Base-by-base conservation (phyloP, 2,113 vertebrate genomes). In the Fulica atra region DNA sequence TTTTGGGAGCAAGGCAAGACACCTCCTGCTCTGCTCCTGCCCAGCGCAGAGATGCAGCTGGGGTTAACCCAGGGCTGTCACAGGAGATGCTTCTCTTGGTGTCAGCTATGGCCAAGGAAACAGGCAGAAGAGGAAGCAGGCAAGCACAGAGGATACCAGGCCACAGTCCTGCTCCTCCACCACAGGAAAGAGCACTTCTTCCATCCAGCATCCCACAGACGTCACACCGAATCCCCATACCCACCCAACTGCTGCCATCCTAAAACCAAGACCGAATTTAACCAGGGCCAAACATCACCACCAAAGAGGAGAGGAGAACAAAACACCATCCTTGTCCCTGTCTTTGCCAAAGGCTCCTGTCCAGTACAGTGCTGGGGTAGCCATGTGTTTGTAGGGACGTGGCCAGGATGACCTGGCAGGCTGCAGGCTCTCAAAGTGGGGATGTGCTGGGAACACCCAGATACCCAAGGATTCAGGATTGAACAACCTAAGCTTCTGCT, bases 341-440 rank as follows among this genome's bases (percentile, higher is more conserved):
- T 31, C 50, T 74, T 84, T 74, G 64, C 42, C 70, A n/a, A 69
- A 56, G 60, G 25, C 35, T 76, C 40, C 86, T 24, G 46, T 17
- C 71, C 40, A 14, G 11, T 6, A 8, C 6, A 35, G 65, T 0
- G 0, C 0, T 25, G 86, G 86, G n/a, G 61, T 23, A 53, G 72
- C 36, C 36, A 7, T 38, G 25, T 36, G 66, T 35, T 4, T 46
- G 44, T 20, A 68, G 70, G 65, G 77, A 53, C 6, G 28, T 6
- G 46, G 77, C 51, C 36, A 24, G 78, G 51, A 24, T 2, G 3
- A 26, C 54, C 23, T 6, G 44, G 28, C 54, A 69, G 48, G 48
- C 4, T 14, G 36, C n/a, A 24, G 20, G 24, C 57, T 68, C 69
- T 40, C 46, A 48, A 25, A 16, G 54, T 0, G n/a, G 50, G 40